Evolutionary conservation across 2,113 vertebrate genomes (phyloP).

Genomic region (Pardalotus punctatus): DNA sequence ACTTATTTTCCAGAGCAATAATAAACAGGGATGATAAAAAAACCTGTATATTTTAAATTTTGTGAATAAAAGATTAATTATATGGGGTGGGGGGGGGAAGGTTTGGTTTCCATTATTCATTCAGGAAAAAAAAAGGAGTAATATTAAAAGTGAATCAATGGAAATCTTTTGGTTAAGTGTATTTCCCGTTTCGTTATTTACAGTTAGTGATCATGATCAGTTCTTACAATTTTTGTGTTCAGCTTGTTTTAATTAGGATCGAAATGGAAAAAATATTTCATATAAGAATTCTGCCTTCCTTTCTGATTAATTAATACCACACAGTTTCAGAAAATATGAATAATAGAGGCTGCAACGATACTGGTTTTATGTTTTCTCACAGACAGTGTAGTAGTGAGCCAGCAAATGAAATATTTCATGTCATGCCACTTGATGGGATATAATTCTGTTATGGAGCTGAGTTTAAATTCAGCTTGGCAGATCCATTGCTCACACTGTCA

Average conservation of each 20-base stretch:
- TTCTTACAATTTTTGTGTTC: not conserved
- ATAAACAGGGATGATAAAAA: not conserved
- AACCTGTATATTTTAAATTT: not conserved
- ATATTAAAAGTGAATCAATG: not conserved
- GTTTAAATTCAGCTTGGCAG: conserved; percentile 31
- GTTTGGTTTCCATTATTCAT: not conserved
- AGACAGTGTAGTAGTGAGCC: conserved; percentile 26
- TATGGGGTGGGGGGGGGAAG: too few species aligned
- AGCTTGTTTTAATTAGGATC: conserved; percentile 55
- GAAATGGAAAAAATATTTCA: conserved; percentile 30
- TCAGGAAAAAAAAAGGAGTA: not conserved
- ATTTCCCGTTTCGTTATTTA: not conserved
- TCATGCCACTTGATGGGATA: conserved; percentile 37
- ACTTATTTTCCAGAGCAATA: not conserved
- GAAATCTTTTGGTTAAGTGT: not conserved
- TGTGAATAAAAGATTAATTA: not conserved
- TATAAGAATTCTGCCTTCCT: conserved; percentile 28
- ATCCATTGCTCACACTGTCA: conserved; percentile 15
- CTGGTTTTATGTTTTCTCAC: conserved; percentile 58
- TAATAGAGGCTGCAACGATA: conserved; percentile 31
- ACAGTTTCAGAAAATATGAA: conserved; percentile 12
- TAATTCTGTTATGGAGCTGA: conserved; percentile 26
- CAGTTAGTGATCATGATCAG: not conserved
- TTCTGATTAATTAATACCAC: conserved; percentile 52
- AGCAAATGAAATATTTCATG: conserved; percentile 55